Conservation (phyloP, 2,113 vertebrate genomes). For the Mungos mungo region DNA sequence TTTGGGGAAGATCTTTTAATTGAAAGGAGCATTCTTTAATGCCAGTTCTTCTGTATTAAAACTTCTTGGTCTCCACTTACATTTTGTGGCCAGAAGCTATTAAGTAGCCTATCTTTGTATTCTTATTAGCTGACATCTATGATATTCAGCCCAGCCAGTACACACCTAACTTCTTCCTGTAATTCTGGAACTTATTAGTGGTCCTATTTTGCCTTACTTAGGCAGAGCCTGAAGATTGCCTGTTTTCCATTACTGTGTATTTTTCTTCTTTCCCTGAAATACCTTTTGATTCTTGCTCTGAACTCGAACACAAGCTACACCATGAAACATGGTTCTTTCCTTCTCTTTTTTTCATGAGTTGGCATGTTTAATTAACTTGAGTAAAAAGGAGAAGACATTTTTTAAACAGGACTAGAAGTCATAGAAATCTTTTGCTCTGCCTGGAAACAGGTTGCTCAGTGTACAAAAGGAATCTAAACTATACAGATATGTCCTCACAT, state of each 20-base stretch:
- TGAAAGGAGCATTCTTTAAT: neutral
- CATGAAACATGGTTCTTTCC: neutral
- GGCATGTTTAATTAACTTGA: neutral
- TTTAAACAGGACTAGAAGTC: neutral
- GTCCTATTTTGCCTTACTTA: neutral
- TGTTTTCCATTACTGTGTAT: neutral
- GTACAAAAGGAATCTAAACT: neutral
- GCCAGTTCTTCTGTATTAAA: neutral
- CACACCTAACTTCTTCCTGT: neutral
- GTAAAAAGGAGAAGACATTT: neutral
- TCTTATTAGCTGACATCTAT: too few relatives aligned
- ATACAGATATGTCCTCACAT: neutral
- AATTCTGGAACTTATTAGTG: neutral
- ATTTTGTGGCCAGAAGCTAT: neutral
- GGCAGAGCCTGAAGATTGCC: neutral
- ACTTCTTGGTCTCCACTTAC: neutral
- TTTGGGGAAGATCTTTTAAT: neutral
- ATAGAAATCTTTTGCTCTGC: neutral
- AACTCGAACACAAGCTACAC: neutral
- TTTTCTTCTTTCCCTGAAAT: neutral
- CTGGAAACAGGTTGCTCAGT: neutral
- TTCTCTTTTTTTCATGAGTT: neutral
- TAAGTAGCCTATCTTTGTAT: neutral
- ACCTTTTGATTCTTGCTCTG: neutral
- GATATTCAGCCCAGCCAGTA: neutral